Percentiles rank a stretch among this genome's conserved stretches.
Evolutionary conservation across 2,888 invertebrate genomes (phyloP).

Genomic region (Podotricha telesiphe): DNA sequence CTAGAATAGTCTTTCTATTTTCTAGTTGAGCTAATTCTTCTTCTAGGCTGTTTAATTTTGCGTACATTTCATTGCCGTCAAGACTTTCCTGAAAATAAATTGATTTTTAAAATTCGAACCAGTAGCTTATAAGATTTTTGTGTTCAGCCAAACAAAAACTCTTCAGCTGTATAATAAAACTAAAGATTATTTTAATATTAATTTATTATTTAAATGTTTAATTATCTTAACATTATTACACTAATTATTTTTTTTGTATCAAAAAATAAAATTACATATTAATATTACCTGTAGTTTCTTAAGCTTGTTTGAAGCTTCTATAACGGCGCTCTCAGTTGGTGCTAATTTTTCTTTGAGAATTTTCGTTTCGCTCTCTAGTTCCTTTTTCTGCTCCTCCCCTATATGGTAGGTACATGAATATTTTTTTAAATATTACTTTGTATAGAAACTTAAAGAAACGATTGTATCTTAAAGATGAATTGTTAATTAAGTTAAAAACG

Average conservation of each 20-base stretch:
- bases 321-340: conserved; percentile 77
- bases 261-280: not conserved
- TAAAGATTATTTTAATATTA: too few species aligned
- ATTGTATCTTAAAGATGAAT: too few species aligned
- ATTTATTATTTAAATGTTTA: too few species aligned
- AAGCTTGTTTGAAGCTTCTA: conserved; percentile 77
- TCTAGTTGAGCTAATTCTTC: conserved; percentile 87
- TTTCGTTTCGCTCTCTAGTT: conserved; percentile 77
- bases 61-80: conserved; percentile 88
- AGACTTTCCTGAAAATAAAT: conserved; percentile 79
- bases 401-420: not conserved
- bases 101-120: too few species aligned
- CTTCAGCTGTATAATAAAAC: too few species aligned
- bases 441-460: too few species aligned
- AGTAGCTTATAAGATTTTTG: too few species aligned
- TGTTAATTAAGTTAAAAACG: too few species aligned
- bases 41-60: conserved; percentile 87
- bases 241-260: too few species aligned
- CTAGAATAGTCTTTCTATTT: conserved; percentile 86
- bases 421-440: too few species aligned
- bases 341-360: conserved; percentile 74
- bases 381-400: conserved; percentile 81
- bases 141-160: too few species aligned
- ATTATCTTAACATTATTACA: too few species aligned
- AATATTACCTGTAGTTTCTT: conserved; percentile 76